phyloP scores from a whole-genome alignment of 2,113 vertebrate species.

The Mobula hypostoma region DNA sequence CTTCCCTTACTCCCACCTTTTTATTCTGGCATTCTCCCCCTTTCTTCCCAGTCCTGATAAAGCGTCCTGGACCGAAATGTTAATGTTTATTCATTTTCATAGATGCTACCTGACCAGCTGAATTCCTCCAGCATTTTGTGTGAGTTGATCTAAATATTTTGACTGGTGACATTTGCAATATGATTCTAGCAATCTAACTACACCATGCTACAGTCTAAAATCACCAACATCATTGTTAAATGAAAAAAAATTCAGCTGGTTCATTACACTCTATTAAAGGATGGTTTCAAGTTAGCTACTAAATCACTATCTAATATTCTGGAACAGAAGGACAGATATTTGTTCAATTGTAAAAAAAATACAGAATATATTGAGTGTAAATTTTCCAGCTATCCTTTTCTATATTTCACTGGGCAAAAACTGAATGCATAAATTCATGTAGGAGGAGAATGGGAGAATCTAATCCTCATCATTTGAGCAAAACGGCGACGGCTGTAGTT shows the following conservation, averaged over 20 bases:
- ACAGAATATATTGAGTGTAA: neutral
- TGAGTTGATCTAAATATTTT: neutral
- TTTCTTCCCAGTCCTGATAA: no score
- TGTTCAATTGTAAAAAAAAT: neutral
- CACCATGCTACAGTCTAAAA: neutral
- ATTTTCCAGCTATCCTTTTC: neutral
- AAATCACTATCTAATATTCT: neutral
- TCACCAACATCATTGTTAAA: neutral
- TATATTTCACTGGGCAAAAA: neutral
- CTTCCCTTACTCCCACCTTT: no score
- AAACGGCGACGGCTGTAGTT: no score
- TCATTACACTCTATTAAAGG: neutral
- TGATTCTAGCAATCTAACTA: neutral
- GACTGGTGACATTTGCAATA: neutral
- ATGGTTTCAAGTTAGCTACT: neutral
- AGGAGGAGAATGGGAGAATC: neutral
- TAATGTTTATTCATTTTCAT: no score
- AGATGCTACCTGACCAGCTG: no score
- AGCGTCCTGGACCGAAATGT: no score
- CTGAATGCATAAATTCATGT: neutral
- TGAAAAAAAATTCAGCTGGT: neutral
- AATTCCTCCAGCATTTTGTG: no score
- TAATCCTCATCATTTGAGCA: no score
- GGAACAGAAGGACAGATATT: neutral
- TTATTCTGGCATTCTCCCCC: no score